Conservation (phyloP, 2,113 vertebrate genomes). For the Turdus rufiventris region DNA sequence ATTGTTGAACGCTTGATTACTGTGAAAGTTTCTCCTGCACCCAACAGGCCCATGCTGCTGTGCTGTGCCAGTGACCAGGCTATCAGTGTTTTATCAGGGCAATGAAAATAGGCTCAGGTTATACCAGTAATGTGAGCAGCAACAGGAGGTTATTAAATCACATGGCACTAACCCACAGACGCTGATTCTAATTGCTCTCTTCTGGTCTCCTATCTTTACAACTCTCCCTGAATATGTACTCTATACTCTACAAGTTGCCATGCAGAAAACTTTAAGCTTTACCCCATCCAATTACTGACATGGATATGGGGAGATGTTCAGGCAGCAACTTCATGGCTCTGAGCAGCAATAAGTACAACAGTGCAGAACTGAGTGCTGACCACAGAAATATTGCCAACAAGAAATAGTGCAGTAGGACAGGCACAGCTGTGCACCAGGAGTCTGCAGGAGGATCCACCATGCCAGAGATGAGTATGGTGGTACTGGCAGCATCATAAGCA, state of each 20-base stretch:
- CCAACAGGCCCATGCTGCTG: neutral
- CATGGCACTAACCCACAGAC: rapidly evolving
- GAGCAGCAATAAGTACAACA: constrained; percentile 63
- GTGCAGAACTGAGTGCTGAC: constrained; percentile 60
- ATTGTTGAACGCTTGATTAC: neutral
- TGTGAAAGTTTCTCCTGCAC: neutral
- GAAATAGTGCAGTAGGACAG: constrained; percentile 72
- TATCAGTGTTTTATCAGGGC: neutral
- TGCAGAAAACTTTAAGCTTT: neutral
- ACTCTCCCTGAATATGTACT: neutral
- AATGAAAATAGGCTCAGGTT: neutral
- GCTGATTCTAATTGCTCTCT: neutral
- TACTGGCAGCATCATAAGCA: neutral
- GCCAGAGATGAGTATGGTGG: neutral
- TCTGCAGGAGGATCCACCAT: neutral
- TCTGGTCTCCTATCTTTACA: neutral
- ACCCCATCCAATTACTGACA: constrained; percentile 61
- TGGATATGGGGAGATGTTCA: neutral
- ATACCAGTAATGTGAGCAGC: neutral
- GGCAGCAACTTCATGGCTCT: constrained; percentile 44
- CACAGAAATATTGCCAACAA: constrained; percentile 71
- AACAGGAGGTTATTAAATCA: neutral
- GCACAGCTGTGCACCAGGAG: neutral
- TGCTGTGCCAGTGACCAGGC: neutral
- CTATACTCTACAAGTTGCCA: neutral